Percentiles rank a stretch among this genome's conserved stretches.
Conservation (phyloP, 1,140 invertebrate species). For the Drosophila burlai region DNA sequence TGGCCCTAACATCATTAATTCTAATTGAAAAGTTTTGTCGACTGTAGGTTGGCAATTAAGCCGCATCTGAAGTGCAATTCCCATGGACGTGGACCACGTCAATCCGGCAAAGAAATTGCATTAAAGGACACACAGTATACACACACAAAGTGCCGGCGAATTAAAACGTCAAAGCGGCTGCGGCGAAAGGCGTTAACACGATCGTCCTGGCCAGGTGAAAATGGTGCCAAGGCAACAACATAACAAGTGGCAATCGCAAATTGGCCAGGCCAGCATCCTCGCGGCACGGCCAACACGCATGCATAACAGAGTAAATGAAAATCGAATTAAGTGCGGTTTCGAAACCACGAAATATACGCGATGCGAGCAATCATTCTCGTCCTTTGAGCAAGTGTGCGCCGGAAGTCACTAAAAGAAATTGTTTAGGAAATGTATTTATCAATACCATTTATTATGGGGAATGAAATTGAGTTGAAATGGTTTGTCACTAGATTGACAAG, state of each 20-base stretch:
- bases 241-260: conserved; percentile 39
- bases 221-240: conserved; percentile 53
- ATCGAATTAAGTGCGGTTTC: conserved; percentile 54
- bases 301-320: conserved; percentile 63
- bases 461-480: not conserved
- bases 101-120: conserved; percentile 52
- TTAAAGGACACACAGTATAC: conserved; percentile 27
- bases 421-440: not conserved
- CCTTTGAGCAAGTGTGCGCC: not conserved
- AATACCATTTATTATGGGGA: not conserved
- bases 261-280: conserved; percentile 45
- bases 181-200: conserved; percentile 25
- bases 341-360: conserved; percentile 61
- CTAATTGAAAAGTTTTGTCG: conserved; percentile 74
- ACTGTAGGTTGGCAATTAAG: conserved; percentile 60
- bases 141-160: conserved; percentile 32
- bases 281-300: conserved; percentile 40
- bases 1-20: conserved; percentile 67
- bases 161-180: conserved; percentile 44
- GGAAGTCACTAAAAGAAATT: conserved; percentile 8
- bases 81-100: conserved; percentile 12
- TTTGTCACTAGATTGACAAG: too few relatives aligned
- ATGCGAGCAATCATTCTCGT: conserved; percentile 22
- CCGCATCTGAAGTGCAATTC: conserved; percentile 43
- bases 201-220: conserved; percentile 27